Base-by-base conservation (phyloP, 2,797 vertebrate genomes). In the Brachyalestes nurse region DNA sequence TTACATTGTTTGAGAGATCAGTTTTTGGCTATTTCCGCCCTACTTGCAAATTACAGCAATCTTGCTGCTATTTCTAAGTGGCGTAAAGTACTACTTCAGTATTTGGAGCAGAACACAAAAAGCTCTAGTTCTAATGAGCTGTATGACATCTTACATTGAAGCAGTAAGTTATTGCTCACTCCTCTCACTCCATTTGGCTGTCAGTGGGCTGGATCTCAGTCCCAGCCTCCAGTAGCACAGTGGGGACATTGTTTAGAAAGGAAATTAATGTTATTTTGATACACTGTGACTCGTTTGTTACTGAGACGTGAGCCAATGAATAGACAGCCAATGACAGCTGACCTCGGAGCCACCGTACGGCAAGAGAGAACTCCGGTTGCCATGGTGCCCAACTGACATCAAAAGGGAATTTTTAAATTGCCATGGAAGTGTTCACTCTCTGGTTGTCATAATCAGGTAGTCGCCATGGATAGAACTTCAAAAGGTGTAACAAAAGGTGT, bases 251-350 rank as follows among this genome's bases (percentile, higher is more conserved):
- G 66, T 82, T 79, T 76, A 66, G 77, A 42, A 16, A 65, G 78
- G 65, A 85, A 72, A 83, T 77, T 21, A 85, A 85, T 81, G 85
- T 73, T 78, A 84, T 84, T 69, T 84, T 85, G 82, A 88, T 87
- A 75, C 69, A 72, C 58, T 78, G 70, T 82, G 86, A 86, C 84
- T 83, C 42, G 45, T 78, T 82, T 72, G 72, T 81, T 84, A 83
- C 67, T 60, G 82, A 84, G 83, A 79, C 66, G 47, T 73, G 45
- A 86, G 81, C 72, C 83, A 83, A 77, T 45, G 60, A 66, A 45
- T n/a, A 82, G 73, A 72, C 71, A 79, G 51, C 76, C 80, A 47
- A 77, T 72, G 82, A 85, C 45, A 71, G 83, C 78, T 87, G 83
- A 88, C 83, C 84, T 84, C 83, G 76, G 75, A 80, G 65, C 75